Conservation (phyloP, 2,888 invertebrate genomes). For the Bhutanitis thaidina region DNA sequence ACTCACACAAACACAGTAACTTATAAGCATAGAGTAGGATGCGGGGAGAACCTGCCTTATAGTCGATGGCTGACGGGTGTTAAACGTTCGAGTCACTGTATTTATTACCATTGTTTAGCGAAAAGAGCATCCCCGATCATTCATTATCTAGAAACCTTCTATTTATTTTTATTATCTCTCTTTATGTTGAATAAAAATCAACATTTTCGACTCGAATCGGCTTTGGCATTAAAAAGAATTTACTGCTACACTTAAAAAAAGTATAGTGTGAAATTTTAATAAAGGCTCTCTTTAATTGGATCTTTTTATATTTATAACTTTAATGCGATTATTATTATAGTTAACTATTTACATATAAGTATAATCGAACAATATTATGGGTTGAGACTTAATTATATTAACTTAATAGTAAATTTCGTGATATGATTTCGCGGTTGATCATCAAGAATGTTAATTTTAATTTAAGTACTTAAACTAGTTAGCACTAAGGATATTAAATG, state of each 20-base stretch:
- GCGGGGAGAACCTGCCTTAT: constrained; percentile 25
- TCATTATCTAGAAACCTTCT: constrained; percentile 56
- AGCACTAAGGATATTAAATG: too few species aligned
- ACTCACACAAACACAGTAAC: constrained; percentile 26
- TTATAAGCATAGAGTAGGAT: constrained; percentile 11
- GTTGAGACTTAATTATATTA: too few species aligned
- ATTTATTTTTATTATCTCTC: constrained; percentile 35
- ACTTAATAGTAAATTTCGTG: too few species aligned
- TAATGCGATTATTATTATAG: too few species aligned
- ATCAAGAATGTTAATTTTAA: too few species aligned
- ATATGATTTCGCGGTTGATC: too few species aligned
- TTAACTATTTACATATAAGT: too few species aligned
- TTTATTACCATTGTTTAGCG: constrained; percentile 78
- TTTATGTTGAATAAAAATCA: neutral
- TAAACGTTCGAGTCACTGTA: constrained; percentile 70
- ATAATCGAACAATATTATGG: too few species aligned
- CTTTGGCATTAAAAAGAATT: neutral
- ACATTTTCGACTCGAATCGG: neutral
- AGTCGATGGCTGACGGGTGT: constrained; percentile 47
- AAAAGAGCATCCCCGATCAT: constrained; percentile 69
- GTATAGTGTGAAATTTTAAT: too few species aligned
- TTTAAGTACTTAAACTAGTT: too few species aligned
- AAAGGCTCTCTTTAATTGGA: too few species aligned
- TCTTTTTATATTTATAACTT: too few species aligned
- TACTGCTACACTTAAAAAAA: neutral